These are phyloP conservation scores for Tychaedon coryphoeus DNA, from an alignment of 2,113 vertebrate species.

Conservation along the genomic window DNA sequence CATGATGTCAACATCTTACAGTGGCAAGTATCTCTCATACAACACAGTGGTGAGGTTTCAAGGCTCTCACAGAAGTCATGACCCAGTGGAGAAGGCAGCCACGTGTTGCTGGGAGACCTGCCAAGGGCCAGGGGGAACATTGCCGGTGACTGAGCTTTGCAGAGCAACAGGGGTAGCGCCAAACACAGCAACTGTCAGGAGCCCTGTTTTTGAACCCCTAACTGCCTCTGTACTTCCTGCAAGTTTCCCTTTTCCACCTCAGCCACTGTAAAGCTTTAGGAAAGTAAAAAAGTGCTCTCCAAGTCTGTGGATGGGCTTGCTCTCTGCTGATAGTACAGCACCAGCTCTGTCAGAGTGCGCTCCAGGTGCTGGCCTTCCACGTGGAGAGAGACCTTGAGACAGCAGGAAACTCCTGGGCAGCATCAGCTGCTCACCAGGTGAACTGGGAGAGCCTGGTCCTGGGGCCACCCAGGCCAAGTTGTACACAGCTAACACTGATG, in stretches of 20 bases:
- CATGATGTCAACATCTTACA: not conserved
- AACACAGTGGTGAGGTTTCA: not conserved
- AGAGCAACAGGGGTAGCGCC: rapidly evolving
- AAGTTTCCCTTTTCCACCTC: not conserved
- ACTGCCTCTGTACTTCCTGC: not conserved
- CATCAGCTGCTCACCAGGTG: not conserved
- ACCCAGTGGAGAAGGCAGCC: not conserved
- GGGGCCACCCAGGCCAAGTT: not conserved
- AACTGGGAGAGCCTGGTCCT: not conserved
- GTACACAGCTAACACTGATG: not conserved
- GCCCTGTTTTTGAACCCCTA: not conserved
- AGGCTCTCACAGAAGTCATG: not conserved
- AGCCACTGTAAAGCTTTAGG: not conserved
- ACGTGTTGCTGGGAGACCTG: rapidly evolving
- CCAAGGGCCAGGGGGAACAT: not conserved
- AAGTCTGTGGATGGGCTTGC: not conserved
- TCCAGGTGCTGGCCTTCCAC: not conserved
- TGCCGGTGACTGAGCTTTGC: not conserved
- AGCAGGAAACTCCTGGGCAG: not conserved
- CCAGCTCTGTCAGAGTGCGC: rapidly evolving
- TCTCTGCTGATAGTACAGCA: not conserved
- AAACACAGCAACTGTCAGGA: not conserved
- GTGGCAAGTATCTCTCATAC: not conserved
- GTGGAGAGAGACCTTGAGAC: not conserved
- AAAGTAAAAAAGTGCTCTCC: not conserved